Percentiles rank a stretch among this genome's conserved stretches.
Conservation (phyloP, 2,888 invertebrate species). For the Nemotelus nigrinus region DNA sequence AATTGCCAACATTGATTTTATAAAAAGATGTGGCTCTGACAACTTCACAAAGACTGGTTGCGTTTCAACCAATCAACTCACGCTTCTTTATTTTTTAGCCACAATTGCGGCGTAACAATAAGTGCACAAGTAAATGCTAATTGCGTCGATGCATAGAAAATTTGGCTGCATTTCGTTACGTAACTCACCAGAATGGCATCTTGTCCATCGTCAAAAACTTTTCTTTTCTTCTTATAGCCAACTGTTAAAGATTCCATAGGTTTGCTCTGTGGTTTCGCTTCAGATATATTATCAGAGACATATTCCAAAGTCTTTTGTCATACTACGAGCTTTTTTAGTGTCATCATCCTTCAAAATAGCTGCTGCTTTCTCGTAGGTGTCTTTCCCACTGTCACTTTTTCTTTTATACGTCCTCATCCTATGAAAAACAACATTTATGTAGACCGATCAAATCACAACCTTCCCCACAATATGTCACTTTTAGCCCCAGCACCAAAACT, state of each 20-base stretch:
- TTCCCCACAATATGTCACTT: not conserved
- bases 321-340: not conserved
- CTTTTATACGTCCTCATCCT: conserved; percentile 23
- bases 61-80: conserved; percentile 1
- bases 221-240: conserved; percentile 15
- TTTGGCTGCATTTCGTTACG: not conserved
- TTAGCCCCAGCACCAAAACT: not conserved
- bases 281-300: not conserved
- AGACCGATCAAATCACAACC: not conserved
- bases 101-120: not conserved
- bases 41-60: conserved; percentile 5
- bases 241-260: not conserved
- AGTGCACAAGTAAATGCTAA: not conserved
- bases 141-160: not conserved
- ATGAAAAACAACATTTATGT: not conserved
- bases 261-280: not conserved
- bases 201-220: conserved; percentile 10
- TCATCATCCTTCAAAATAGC: not conserved
- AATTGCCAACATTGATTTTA: conserved; percentile 52
- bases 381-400: not conserved
- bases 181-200: not conserved
- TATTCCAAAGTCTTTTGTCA: not conserved
- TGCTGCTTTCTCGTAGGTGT: conserved; percentile 6
- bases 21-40: conserved; percentile 55
- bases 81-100: not conserved